These are phyloP conservation scores for Sceloporus undulatus DNA, from an alignment of 2,113 vertebrate genomes.

Conservation along the genomic window DNA sequence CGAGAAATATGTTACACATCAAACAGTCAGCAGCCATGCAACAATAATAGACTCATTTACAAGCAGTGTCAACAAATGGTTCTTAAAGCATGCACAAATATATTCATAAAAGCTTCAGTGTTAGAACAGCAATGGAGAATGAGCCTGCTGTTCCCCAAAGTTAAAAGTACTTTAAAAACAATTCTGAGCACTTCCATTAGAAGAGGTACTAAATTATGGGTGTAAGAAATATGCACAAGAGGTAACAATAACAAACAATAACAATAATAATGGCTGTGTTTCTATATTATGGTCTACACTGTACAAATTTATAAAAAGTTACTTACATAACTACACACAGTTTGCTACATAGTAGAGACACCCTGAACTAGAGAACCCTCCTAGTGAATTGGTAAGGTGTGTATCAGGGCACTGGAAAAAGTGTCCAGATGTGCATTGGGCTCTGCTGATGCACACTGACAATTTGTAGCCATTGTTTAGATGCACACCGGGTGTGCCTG, in stretches of 20 bases:
- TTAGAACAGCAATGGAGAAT: constrained; percentile 16
- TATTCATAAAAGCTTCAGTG: constrained; percentile 51
- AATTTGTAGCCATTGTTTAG: too few species aligned
- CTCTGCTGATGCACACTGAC: too few species aligned
- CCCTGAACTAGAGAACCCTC: too few species aligned
- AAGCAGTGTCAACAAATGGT: constrained; percentile 49
- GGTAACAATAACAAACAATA: constrained; percentile 18
- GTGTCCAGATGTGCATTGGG: too few species aligned
- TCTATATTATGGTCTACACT: too few species aligned
- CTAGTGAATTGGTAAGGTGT: too few species aligned
- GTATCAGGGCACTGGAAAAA: too few species aligned
- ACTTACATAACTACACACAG: too few species aligned
- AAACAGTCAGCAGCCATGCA: constrained; percentile 41
- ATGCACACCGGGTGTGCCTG: too few species aligned
- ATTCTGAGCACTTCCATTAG: neutral
- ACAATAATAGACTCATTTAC: constrained; percentile 53
- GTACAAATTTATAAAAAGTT: too few species aligned
- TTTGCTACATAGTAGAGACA: too few species aligned
- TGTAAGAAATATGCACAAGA: constrained; percentile 63
- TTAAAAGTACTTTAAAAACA: constrained; percentile 31
- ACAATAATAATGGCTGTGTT: too few species aligned
- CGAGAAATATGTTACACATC: constrained; percentile 42
- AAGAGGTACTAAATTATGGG: constrained; percentile 37
- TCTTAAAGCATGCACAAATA: constrained; percentile 48
- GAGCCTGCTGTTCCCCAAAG: constrained; percentile 42